Conservation (phyloP, 2,797 vertebrate genomes). For the Chiroxiphia lanceolata region DNA sequence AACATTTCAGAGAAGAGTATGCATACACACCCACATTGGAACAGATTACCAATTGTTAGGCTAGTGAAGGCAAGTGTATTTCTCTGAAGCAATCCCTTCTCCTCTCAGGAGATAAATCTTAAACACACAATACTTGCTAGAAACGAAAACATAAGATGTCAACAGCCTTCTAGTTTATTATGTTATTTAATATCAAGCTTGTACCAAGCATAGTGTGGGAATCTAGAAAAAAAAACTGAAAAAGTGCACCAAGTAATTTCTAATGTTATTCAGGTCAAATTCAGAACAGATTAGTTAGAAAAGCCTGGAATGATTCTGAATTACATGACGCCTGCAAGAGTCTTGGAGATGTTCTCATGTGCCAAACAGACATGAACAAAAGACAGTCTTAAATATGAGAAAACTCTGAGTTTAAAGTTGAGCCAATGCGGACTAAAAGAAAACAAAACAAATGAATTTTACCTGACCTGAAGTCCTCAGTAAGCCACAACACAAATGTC, state of each 20-base stretch:
- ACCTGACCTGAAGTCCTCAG: not conserved
- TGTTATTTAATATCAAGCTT: constrained; percentile 4
- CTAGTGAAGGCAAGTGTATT: constrained; percentile 36
- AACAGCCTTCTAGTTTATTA: constrained; percentile 26
- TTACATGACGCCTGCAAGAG: not conserved
- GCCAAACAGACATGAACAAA: constrained; percentile 36
- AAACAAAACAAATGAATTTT: not conserved
- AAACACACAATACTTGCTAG: constrained; percentile 48
- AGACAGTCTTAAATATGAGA: not conserved
- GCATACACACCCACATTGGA: not conserved
- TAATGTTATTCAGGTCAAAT: not conserved
- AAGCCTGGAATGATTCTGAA: constrained; percentile 32
- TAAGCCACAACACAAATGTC: not conserved
- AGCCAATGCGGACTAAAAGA: not conserved
- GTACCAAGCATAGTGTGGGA: not conserved
- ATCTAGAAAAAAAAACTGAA: not conserved
- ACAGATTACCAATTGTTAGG: constrained; percentile 37
- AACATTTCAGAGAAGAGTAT: not conserved
- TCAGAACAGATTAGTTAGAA: not conserved
- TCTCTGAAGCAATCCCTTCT: constrained; percentile 44
- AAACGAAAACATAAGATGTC: not conserved
- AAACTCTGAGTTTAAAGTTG: not conserved
- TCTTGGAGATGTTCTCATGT: not conserved
- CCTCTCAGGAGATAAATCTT: constrained; percentile 48
- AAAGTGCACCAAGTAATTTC: not conserved